These are phyloP conservation scores for Anolis apletophallus DNA, from an alignment of 2,797 vertebrate genomes.

Conservation along the genomic window DNA sequence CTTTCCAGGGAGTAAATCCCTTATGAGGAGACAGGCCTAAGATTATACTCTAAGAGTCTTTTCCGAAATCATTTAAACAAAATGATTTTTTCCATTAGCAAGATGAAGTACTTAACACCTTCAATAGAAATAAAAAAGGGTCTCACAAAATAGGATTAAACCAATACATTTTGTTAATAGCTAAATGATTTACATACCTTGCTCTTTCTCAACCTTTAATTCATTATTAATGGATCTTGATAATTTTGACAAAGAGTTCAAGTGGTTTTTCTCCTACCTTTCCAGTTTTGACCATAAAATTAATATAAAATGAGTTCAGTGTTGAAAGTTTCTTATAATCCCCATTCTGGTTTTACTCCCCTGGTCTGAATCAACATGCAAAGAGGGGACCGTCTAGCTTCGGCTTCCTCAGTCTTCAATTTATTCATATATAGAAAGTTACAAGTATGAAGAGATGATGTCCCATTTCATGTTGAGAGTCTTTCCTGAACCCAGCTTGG, in stretches of 20 bases:
- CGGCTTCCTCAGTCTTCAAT: too few species aligned
- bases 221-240: conserved; percentile 72
- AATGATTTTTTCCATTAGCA: conserved; percentile 81
- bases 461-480: too few species aligned
- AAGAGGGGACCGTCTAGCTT: too few species aligned
- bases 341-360: too few species aligned
- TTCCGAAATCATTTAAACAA: conserved; percentile 79
- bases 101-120: conserved; percentile 79
- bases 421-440: too few species aligned
- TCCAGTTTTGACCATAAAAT: conserved; percentile 78
- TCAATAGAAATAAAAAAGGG: conserved; percentile 80
- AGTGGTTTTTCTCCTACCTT: conserved; percentile 36
- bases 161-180: conserved; percentile 82
- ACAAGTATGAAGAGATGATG: too few species aligned
- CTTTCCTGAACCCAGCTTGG: too few species aligned
- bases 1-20: not conserved
- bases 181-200: conserved; percentile 81
- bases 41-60: conserved; percentile 56
- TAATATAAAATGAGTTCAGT: conserved; percentile 71
- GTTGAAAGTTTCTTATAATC: conserved; percentile 32
- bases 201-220: conserved; percentile 77
- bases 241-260: conserved; percentile 69
- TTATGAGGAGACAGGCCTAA: not conserved
- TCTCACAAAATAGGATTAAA: conserved; percentile 82
- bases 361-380: too few species aligned